Evolutionary conservation across 2,888 invertebrate genomes (phyloP), one percentile per base, ranked within the genome.

Genomic region (Mesoligia furuncula): DNA sequence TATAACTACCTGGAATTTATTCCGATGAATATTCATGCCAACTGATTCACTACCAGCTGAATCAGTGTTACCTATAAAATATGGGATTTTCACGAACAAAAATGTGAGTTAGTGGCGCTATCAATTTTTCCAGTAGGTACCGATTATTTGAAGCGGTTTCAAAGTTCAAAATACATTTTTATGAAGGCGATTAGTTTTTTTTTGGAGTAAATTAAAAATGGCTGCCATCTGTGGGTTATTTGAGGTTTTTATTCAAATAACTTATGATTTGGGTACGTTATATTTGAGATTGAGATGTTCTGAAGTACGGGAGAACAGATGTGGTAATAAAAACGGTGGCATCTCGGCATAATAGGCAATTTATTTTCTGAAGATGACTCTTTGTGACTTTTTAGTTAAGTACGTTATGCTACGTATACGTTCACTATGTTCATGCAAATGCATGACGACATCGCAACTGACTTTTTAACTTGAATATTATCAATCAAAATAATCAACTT

Each of bases 21-120:
- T 77, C 75, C 67, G 39, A 77, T 86, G 86, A 86, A 87, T 87
- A 86, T 86, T 85, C 83, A 86, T 87, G 54, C 65, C 62, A 75
- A 62, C 83, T 86, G 86, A 87, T 82, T 86, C 79, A 80, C 61
- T 62, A 79, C 80, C 77, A 70, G 64, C 75, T 87, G 83, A 83
- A 75, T 87, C 83, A 72, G 65, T 78, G 83, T 73, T 76, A 67
- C 87, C 87, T 81, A 78, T 81, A 81, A 84, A 84, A 71, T 87
- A 75, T 76, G 75, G 9, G 73, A 68, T 86, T 79, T 86, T 70
- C 42, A 75, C 72, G 64, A 74, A 78, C 85, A 87, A 85, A 85
- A 87, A 75, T 81, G 48, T 81, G 85, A 87, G 75, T 85, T 84
- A 81, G 87, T 78, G 57, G 24, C 11, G 74, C 68, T 67, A 87